phyloP scores from a whole-genome alignment of 2,113 vertebrate species.

The chimpanzee (Pan troglodytes) region NHGRI_mPanTro3-v2.1_pri NC_072421.2:127120001-127120500 shows the following conservation, averaged over 20 bases:
- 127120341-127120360: background rate
- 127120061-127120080: too few relatives aligned
- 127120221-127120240: background rate
- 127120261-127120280: background rate
- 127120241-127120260: background rate
- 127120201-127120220: background rate
- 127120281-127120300: constrained; percentile 8
- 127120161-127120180: background rate
- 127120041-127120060: too few relatives aligned
- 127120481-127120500: background rate
- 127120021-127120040: too few relatives aligned
- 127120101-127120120: background rate
- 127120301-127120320: background rate
- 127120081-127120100: too few relatives aligned
- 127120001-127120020: too few relatives aligned
- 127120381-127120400: constrained; percentile 13
- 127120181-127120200: background rate
- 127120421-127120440: constrained; percentile 8
- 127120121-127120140: background rate
- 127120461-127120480: background rate
- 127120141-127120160: background rate
- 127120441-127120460: background rate
- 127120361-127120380: background rate
- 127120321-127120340: background rate
- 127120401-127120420: constrained; percentile 10